Percentiles rank a stretch among this genome's conserved stretches.
Conservation (phyloP, 2,113 vertebrate genomes). For the Laticauda colubrina region DNA sequence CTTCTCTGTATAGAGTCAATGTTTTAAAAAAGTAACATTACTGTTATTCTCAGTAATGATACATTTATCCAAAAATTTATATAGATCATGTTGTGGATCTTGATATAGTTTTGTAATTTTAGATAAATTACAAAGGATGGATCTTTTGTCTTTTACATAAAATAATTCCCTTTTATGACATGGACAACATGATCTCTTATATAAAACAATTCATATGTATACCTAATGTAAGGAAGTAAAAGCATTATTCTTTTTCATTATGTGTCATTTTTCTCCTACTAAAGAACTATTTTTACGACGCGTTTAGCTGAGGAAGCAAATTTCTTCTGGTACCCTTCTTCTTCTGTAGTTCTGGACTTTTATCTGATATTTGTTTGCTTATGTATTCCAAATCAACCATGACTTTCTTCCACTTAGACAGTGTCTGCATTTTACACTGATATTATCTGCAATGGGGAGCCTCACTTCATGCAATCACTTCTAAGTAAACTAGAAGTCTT, state of each 20-base stretch:
- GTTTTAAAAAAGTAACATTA: constrained; percentile 39
- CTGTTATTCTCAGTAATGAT: constrained; percentile 56
- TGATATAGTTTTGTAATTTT: constrained; percentile 33
- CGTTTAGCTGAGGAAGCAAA: neutral
- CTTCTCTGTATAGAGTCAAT: neutral
- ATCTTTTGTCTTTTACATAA: neutral
- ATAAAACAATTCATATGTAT: constrained; percentile 36
- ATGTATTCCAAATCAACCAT: neutral
- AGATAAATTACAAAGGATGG: neutral
- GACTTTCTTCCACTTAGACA: neutral
- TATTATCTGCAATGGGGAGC: neutral
- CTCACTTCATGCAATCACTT: neutral
- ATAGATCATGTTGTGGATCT: constrained; percentile 48
- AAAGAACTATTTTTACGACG: neutral
- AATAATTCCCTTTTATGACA: neutral
- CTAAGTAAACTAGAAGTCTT: neutral
- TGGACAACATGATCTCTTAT: neutral
- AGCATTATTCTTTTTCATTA: constrained; percentile 20
- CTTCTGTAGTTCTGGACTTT: constrained; percentile 1
- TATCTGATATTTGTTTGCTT: neutral
- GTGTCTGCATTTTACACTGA: neutral
- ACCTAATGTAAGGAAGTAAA: constrained; percentile 33
- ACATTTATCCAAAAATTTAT: constrained; percentile 55
- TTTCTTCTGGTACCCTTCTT: neutral
- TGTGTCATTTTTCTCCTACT: neutral